Conservation (phyloP, 2,888 invertebrate species). For the Drosophila demipolita region DNA sequence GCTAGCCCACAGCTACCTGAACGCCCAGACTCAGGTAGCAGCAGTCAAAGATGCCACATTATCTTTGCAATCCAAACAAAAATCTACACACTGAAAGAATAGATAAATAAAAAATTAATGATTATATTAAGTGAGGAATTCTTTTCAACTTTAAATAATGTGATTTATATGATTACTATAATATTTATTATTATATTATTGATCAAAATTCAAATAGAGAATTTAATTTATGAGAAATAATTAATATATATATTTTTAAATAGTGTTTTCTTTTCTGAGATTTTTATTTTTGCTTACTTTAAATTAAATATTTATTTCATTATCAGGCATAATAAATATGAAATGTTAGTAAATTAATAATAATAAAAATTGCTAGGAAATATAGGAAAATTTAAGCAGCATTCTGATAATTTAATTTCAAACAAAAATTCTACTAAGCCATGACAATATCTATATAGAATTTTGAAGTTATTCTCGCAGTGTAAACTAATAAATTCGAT, state of each 20-base stretch:
- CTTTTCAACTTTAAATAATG: no score
- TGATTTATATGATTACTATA: no score
- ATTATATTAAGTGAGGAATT: not conserved
- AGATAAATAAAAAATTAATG: not conserved
- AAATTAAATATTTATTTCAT: no score
- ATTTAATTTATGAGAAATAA: no score
- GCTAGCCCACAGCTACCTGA: slow-evolving; percentile 35
- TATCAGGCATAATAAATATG: not conserved
- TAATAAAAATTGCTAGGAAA: not conserved
- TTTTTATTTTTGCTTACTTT: no score
- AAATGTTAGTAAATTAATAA: not conserved
- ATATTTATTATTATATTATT: no score
- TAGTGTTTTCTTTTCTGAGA: not conserved
- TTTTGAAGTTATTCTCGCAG: not conserved
- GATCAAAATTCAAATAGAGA: no score
- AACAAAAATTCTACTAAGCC: not conserved
- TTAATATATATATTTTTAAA: no score
- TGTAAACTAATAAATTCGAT: slow-evolving; percentile 3
- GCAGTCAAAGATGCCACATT: slow-evolving; percentile 6
- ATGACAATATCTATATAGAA: not conserved
- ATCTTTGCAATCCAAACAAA: slow-evolving; percentile 1
- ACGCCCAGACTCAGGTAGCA: slow-evolving; percentile 29
- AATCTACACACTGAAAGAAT: slow-evolving; percentile 5
- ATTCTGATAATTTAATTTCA: no score
- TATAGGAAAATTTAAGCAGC: no score